Base-by-base conservation (phyloP, 2,888 invertebrate genomes). In the Parnassius glacialis region DNA sequence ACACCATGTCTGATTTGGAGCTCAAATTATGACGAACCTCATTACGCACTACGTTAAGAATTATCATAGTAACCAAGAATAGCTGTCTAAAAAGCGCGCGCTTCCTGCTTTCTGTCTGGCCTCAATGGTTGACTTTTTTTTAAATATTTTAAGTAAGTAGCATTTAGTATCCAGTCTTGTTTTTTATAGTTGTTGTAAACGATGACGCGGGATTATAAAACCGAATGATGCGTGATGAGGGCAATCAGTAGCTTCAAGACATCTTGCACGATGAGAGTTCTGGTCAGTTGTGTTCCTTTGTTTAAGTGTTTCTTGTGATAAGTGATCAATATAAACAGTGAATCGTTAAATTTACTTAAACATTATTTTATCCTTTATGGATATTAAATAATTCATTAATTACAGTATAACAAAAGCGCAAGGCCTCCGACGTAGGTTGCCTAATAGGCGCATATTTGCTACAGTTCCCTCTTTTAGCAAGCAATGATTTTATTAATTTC, bases 101-200 rank as follows among this genome's bases (percentile, higher is more conserved):
- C 85, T 90, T 90, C 89, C 90, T 88, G 83, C 87, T 87, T 88
- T 84, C 87, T 83, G 84, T 75, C 83, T 81, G 76, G 79, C 34
- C 34, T 7, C 34, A 5, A 7, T 7, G 34, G 34, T 34, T 1
- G 70, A 68, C 71, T 73, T 76, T 76, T 72, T 69, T 73, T 76
- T n/a, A n/a, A 3, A 68, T 73, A 70, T 69, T 73, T 70, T 65
- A 68, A 71, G 64, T 68, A 69, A 71, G 67, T 70, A 69, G 61
- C 73, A 75, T 74, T 74, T 68, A 72, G 72, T 69, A 68, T 74
- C 64, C 74, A 72, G 76, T 75, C 73, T 72, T 65, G 68, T 79
- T 78, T 71, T 71, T 80, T 76, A 73, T 74, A 62, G 61, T 64
- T 60, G 57, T 59, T 57, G 56, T 60, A 57, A 56, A 67, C 72